Conservation (phyloP, 1,140 invertebrate genomes). For the Agrypnia vestita region DNA sequence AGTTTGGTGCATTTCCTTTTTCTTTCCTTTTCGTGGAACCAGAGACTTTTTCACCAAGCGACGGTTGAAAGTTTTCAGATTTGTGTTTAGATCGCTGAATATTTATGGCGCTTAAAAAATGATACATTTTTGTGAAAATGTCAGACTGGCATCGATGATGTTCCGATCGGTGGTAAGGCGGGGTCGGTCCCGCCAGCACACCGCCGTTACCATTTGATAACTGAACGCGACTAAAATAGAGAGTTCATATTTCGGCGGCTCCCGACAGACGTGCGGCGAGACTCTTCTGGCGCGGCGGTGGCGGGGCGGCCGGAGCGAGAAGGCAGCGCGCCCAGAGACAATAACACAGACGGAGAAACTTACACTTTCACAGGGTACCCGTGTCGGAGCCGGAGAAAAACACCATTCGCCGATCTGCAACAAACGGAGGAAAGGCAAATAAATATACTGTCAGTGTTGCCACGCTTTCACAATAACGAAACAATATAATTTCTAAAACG, state of each 20-base stretch:
- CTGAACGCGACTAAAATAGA: slow-evolving; percentile 32
- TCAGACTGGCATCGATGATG: too few species aligned
- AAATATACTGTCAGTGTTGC: slow-evolving; percentile 48
- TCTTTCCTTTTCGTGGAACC: too few species aligned
- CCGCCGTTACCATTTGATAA: slow-evolving; percentile 32
- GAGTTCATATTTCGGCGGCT: slow-evolving; percentile 6
- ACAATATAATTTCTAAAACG: slow-evolving; percentile 58
- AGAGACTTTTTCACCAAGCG: too few species aligned
- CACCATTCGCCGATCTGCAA: slow-evolving; percentile 58
- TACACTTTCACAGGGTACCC: slow-evolving; percentile 56
- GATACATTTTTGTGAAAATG: too few species aligned
- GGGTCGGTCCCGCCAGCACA: background rate
- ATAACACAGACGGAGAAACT: slow-evolving; percentile 51
- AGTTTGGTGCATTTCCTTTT: too few species aligned
- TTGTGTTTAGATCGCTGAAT: too few species aligned
- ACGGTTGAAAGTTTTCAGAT: too few species aligned
- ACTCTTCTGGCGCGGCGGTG: background rate
- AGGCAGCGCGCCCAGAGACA: slow-evolving; percentile 9
- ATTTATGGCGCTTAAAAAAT: too few species aligned
- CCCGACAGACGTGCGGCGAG: background rate
- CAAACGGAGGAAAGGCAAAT: slow-evolving; percentile 59
- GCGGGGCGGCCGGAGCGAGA: background rate
- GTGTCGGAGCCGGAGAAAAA: slow-evolving; percentile 50
- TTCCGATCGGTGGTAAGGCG: too few species aligned
- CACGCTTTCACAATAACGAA: slow-evolving; percentile 54